Conservation (phyloP, 2,888 invertebrate genomes). For the Synanthedon formicaeformis region DNA sequence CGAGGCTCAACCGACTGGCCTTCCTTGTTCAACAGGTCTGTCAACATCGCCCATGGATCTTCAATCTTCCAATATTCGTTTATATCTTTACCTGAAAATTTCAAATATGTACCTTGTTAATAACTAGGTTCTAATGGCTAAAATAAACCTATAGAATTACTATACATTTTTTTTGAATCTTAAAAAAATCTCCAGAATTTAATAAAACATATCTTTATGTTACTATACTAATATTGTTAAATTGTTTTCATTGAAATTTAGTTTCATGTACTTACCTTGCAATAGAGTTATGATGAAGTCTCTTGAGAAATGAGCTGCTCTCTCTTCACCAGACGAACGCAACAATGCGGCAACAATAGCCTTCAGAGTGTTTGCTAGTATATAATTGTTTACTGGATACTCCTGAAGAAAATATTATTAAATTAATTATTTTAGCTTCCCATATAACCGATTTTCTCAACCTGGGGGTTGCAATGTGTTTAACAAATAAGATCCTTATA, state of each 20-base stretch:
- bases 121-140: no score
- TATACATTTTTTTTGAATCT: no score
- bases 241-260: no score
- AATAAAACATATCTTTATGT: no score
- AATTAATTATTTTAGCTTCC: background rate
- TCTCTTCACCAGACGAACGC: slow-evolving; percentile 73
- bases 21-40: slow-evolving; percentile 71
- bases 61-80: slow-evolving; percentile 86
- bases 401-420: slow-evolving; percentile 61
- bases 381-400: slow-evolving; percentile 74
- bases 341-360: slow-evolving; percentile 85
- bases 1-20: slow-evolving; percentile 80
- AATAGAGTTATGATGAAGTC: slow-evolving; percentile 90
- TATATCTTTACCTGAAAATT: slow-evolving; percentile 76
- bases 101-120: no score
- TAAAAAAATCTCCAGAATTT: no score
- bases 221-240: no score
- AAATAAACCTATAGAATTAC: no score
- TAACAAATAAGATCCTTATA: no score
- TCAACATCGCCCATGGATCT: slow-evolving; percentile 81
- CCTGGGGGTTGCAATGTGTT: no score
- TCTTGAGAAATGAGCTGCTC: slow-evolving; percentile 81
- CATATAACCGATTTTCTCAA: no score
- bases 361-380: slow-evolving; percentile 79
- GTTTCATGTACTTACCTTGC: slow-evolving; percentile 55